Percentiles rank a stretch among this genome's conserved stretches.
These are phyloP conservation scores for Epinephelus malabaricus DNA, from an alignment of 2,797 vertebrate species.

Conservation along the genomic window DNA sequence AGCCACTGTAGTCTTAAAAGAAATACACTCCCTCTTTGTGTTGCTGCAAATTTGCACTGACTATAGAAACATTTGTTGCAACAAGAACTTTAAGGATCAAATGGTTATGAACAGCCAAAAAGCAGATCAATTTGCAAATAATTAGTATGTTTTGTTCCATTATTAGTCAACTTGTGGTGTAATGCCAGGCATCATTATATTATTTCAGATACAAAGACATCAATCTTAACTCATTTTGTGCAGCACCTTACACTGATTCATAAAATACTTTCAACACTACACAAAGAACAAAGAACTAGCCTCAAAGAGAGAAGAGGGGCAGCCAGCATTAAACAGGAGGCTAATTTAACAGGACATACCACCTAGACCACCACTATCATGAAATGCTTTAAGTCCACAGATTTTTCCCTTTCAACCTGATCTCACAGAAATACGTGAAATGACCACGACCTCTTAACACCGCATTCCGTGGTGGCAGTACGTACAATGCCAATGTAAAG, in stretches of 20 bases:
- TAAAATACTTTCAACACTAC: not conserved
- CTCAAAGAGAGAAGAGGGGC: not conserved
- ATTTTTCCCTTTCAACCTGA: too few relatives aligned
- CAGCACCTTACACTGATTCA: not conserved
- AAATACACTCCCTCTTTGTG: not conserved
- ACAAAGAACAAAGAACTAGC: not conserved
- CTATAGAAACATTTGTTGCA: conserved; percentile 4
- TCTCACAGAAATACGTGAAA: too few relatives aligned
- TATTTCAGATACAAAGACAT: conserved; percentile 20
- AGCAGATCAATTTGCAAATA: not conserved
- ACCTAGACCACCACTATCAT: not conserved
- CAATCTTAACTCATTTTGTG: conserved; percentile 4
- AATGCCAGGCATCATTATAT: not conserved
- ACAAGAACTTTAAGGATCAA: not conserved
- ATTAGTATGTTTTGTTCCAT: not conserved
- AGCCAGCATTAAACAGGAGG: not conserved
- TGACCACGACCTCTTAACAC: too few relatives aligned
- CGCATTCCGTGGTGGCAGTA: too few relatives aligned
- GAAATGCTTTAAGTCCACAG: not conserved
- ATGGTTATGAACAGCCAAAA: not conserved
- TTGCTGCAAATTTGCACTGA: not conserved
- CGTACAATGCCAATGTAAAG: too few relatives aligned
- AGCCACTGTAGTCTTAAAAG: not conserved
- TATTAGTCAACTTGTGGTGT: not conserved
- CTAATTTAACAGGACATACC: not conserved